Evolutionary conservation across 2,797 vertebrate genomes (phyloP).

Genomic region (Diplodus sargus): DNA sequence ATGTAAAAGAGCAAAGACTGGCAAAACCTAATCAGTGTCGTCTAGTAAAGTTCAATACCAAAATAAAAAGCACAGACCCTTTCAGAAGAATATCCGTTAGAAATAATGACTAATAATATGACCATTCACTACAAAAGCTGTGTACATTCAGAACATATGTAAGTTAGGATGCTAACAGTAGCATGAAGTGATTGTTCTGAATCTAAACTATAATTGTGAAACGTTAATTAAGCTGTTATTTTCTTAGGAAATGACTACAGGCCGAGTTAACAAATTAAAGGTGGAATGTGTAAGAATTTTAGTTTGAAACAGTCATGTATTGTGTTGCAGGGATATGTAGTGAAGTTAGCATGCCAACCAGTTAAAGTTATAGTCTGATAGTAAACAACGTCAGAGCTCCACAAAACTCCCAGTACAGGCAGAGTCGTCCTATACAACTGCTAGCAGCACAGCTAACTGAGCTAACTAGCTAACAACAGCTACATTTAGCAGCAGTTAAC

Average conservation of each 20-base stretch:
- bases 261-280: neutral
- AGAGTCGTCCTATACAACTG: no score
- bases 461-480: no score
- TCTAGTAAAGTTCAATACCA: neutral
- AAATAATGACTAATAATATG: neutral
- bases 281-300: no score
- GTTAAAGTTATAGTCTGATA: no score
- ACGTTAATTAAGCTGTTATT: neutral
- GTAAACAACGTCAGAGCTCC: no score
- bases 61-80: neutral
- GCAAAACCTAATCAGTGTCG: neutral
- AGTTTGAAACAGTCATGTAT: no score
- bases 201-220: neutral
- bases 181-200: neutral
- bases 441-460: no score
- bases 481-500: no score
- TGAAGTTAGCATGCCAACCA: no score
- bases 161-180: neutral
- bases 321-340: no score
- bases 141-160: neutral
- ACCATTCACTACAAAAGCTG: neutral
- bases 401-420: no score
- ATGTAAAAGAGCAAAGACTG: neutral
- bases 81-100: no score
- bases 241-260: neutral